Evolutionary conservation across 2,797 vertebrate species (phyloP).

Genomic region (Schizothorax lantsangensis): DNA sequence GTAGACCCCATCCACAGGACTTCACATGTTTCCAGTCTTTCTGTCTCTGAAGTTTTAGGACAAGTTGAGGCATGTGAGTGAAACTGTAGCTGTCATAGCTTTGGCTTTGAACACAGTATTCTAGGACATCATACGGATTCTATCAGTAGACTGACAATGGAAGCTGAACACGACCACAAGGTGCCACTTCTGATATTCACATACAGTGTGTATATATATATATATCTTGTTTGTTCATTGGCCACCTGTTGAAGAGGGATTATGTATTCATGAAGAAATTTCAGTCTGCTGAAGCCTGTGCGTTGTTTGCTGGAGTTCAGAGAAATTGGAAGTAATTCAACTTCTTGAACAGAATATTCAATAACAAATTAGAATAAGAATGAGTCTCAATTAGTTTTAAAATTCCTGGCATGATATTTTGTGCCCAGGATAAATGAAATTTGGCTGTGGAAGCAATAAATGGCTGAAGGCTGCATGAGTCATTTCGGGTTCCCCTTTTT

Average conservation of each 20-base stretch:
- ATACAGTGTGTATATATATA: not conserved
- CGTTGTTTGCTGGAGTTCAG: not conserved
- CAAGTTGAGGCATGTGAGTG: not conserved
- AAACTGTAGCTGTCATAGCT: not conserved
- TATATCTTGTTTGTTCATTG: not conserved
- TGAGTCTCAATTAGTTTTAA: not conserved
- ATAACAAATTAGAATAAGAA: not conserved
- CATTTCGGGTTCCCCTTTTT: not conserved
- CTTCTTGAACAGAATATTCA: not conserved
- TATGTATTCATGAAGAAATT: not conserved
- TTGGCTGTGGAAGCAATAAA: not conserved
- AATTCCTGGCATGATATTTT: not conserved
- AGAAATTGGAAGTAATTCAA: conserved; percentile 11
- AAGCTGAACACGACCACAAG: not conserved
- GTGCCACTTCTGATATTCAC: not conserved
- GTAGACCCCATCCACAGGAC: not conserved
- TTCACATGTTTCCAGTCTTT: not conserved
- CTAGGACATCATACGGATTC: not conserved
- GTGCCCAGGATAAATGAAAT: not conserved
- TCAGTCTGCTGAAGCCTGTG: not conserved
- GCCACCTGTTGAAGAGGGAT: not conserved
- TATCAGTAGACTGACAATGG: not conserved
- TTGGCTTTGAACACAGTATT: not conserved
- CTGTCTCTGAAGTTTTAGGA: not conserved
- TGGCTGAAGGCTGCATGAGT: conserved; percentile 22